Conservation (phyloP, 2,113 vertebrate genomes). For the Macquaria australasica region DNA sequence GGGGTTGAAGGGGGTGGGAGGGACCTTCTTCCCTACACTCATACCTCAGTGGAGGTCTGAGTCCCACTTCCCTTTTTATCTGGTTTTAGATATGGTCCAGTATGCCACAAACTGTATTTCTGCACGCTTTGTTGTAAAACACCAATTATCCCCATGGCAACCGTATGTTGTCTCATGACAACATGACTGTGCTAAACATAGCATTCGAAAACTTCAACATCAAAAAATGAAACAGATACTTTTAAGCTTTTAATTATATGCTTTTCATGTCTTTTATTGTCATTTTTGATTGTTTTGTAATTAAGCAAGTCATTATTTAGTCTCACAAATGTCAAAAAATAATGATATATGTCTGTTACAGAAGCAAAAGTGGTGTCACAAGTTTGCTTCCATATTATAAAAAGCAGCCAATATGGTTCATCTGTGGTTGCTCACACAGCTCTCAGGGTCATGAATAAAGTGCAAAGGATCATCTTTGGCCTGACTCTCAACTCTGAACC, state of each 20-base stretch:
- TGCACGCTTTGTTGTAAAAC: conserved; percentile 1
- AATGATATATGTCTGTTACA: not conserved
- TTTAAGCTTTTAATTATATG: not conserved
- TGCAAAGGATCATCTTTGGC: not conserved
- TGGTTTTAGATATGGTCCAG: conserved; percentile 22
- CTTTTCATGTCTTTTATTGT: not conserved
- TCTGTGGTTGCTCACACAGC: not conserved
- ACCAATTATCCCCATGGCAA: conserved; percentile 22
- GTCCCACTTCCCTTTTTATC: conserved; percentile 53
- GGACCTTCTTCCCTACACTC: conserved; percentile 6
- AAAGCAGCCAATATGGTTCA: conserved; percentile 7
- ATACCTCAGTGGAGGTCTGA: conserved; percentile 13
- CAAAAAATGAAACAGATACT: conserved; percentile 17
- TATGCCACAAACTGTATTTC: not conserved
- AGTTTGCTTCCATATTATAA: not conserved
- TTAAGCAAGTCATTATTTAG: not conserved
- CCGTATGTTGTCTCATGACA: not conserved
- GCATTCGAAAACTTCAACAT: not conserved
- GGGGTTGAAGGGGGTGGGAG: not conserved
- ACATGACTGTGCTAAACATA: not conserved
- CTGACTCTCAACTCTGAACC: conserved; percentile 4
- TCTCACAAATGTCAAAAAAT: not conserved
- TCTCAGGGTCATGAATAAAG: not conserved
- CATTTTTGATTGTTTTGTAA: not conserved
- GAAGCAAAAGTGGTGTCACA: rapidly evolving